A percentile compares a stretch with the other conserved stretches of the same genome.
Conservation (phyloP, 2,797 vertebrate genomes). For the Microhierax caerulescens region DNA sequence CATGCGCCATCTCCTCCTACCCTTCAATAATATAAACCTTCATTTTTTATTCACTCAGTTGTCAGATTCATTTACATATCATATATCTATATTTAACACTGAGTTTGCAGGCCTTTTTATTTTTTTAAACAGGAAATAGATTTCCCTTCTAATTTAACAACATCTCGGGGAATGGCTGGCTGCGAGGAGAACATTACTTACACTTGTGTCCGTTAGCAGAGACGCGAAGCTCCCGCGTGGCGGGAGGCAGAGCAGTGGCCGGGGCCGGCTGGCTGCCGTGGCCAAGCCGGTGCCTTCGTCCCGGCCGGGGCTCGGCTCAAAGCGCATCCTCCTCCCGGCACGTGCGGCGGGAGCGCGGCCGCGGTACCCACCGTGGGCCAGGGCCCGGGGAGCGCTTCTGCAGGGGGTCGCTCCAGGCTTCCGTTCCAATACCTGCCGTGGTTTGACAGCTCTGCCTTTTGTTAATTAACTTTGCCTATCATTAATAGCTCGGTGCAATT, state of each 20-base stretch:
- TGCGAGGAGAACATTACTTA: not conserved
- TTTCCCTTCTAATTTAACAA: not conserved
- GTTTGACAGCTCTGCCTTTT: not conserved
- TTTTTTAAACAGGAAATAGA: not conserved
- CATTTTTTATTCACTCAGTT: slow-evolving; percentile 59
- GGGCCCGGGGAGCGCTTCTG: fast-evolving
- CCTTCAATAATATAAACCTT: slow-evolving; percentile 70
- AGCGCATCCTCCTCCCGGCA: fast-evolving
- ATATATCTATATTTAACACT: slow-evolving; percentile 43
- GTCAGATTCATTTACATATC: slow-evolving; percentile 60
- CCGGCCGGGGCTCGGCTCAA: fast-evolving
- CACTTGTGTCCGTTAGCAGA: not conserved
- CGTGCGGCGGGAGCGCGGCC: fast-evolving
- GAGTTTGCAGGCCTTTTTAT: not conserved
- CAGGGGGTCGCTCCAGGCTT: not conserved
- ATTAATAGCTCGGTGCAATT: not conserved
- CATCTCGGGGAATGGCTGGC: not conserved
- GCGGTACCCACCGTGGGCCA: fast-evolving
- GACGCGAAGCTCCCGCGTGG: not conserved
- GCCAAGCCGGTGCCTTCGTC: not conserved
- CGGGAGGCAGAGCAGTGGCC: not conserved
- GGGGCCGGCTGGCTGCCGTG: not conserved
- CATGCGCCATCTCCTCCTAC: slow-evolving; percentile 64
- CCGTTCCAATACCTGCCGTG: not conserved
- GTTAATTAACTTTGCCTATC: too few species aligned